Evolutionary conservation across 2,797 vertebrate species (phyloP).

Genomic region (Staurois parvus): DNA sequence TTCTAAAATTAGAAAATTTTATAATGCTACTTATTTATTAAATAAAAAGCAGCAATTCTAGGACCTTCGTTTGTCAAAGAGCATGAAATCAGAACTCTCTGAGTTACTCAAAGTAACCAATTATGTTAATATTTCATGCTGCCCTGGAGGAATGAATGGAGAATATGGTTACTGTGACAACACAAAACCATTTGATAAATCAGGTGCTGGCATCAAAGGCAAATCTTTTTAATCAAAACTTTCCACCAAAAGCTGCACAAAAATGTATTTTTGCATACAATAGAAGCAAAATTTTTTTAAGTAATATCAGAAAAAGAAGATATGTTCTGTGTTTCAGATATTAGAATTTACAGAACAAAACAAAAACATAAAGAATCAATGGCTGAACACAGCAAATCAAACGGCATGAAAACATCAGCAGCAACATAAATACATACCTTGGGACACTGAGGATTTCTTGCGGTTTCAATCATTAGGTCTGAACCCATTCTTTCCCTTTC

Average conservation of each 20-base stretch:
- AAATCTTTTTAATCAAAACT: background rate
- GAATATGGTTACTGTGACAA: background rate
- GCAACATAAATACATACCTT: slow-evolving; percentile 81
- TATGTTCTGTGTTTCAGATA: background rate
- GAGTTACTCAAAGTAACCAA: background rate
- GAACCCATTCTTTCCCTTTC: slow-evolving; percentile 94
- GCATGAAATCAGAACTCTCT: background rate
- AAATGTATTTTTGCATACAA: background rate
- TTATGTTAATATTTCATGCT: background rate
- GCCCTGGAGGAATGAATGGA: too few relatives aligned
- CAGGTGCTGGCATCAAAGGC: too few relatives aligned
- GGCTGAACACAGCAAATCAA: too few relatives aligned
- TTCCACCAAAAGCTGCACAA: background rate
- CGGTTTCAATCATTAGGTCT: slow-evolving; percentile 92
- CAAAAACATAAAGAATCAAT: too few relatives aligned
- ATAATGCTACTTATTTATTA: too few relatives aligned
- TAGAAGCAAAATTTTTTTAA: too few relatives aligned
- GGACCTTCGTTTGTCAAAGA: too few relatives aligned
- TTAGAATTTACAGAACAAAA: background rate
- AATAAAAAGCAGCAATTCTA: too few relatives aligned
- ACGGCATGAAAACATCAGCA: too few relatives aligned
- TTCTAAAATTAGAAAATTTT: too few relatives aligned
- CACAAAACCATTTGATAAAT: background rate
- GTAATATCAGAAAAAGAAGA: background rate
- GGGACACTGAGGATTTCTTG: slow-evolving; percentile 89